phyloP scores from a whole-genome alignment of 1,140 invertebrate genomes.

The Cydia splendana region DNA sequence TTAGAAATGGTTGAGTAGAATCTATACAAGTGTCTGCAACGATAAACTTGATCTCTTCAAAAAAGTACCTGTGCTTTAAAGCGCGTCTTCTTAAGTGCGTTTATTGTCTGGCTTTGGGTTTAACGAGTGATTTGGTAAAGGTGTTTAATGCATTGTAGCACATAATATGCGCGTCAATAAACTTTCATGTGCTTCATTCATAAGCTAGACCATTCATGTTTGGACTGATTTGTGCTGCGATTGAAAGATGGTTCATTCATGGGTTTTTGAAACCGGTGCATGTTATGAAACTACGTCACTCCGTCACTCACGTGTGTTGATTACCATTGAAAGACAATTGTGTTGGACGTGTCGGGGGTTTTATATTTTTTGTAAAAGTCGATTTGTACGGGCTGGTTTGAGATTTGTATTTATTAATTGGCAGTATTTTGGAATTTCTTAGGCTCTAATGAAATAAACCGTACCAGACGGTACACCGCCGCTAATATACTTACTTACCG shows the following conservation, averaged over 20 bases:
- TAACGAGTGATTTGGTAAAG: not conserved
- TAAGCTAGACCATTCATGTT: conserved; percentile 52
- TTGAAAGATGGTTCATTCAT: conserved; percentile 47
- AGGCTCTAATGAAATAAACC: no score
- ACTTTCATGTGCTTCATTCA: conserved; percentile 56
- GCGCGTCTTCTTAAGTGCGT: not conserved
- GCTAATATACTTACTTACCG: no score
- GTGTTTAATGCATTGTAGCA: conserved; percentile 36
- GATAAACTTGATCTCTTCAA: not conserved
- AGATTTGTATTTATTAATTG: no score
- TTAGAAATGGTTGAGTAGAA: not conserved
- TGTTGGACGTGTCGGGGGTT: not conserved
- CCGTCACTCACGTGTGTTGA: conserved; percentile 36
- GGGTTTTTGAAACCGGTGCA: conserved; percentile 30
- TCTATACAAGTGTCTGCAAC: not conserved
- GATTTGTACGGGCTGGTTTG: not conserved
- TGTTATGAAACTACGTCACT: conserved; percentile 19
- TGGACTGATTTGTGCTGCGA: conserved; percentile 47
- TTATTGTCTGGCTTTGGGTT: not conserved
- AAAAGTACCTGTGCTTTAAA: not conserved
- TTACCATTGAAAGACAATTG: conserved; percentile 14
- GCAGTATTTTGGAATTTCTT: no score
- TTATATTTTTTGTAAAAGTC: not conserved
- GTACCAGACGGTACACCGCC: no score
- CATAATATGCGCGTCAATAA: conserved; percentile 49